Evolutionary conservation across 2,797 vertebrate species (phyloP).

Genomic region (Mormyrops attenuatus): DNA sequence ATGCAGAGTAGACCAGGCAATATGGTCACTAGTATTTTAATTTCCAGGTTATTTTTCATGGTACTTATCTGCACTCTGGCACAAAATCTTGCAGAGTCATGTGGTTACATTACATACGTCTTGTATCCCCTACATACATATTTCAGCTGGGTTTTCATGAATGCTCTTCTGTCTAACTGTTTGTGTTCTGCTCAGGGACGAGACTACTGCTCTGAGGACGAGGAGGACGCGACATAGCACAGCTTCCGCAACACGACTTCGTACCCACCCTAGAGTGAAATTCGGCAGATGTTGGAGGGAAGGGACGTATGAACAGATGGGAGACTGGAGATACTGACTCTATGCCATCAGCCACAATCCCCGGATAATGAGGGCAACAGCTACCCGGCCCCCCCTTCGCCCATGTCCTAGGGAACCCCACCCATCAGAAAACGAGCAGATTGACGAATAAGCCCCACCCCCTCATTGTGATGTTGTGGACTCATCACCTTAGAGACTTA

Average conservation of each 20-base stretch:
- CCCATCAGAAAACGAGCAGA: background rate
- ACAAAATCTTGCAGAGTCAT: background rate
- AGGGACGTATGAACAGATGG: background rate
- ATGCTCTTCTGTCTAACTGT: background rate
- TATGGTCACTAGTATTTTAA: background rate
- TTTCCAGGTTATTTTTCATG: background rate
- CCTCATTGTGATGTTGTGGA: background rate
- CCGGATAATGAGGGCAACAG: background rate
- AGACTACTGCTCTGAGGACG: slow-evolving; percentile 95
- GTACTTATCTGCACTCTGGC: background rate
- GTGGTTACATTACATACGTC: background rate
- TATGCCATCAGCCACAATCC: background rate
- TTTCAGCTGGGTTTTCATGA: background rate
- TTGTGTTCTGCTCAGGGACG: slow-evolving; percentile 67
- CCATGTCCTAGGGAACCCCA: background rate
- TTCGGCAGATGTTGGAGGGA: background rate
- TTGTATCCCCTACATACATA: background rate
- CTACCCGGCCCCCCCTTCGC: background rate
- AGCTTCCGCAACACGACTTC: slow-evolving; percentile 18
- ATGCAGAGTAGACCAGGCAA: background rate
- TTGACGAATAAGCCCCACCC: background rate
- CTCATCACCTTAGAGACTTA: background rate
- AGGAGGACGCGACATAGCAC: slow-evolving; percentile 70
- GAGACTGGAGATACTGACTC: slow-evolving; percentile 1
- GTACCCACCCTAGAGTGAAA: slow-evolving; percentile 13